Conservation (phyloP, 2,888 invertebrate genomes). For the Apodemia mormo region DNA sequence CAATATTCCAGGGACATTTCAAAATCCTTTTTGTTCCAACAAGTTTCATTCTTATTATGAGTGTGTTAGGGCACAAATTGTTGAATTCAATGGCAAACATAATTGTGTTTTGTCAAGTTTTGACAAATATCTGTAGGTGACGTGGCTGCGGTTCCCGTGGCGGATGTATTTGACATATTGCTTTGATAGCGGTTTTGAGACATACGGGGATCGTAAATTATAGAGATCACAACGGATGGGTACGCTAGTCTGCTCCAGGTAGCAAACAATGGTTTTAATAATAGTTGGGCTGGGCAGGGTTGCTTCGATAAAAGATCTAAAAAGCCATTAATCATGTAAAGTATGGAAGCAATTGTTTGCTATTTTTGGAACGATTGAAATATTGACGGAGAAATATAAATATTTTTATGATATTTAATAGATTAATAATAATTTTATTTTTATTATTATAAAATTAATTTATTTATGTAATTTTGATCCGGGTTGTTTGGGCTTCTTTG, state of each 20-base stretch:
- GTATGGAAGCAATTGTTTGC: background rate
- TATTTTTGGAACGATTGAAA: background rate
- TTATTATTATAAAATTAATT: too few species aligned
- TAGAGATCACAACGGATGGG: conserved; percentile 45
- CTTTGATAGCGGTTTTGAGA: conserved; percentile 66
- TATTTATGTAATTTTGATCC: too few species aligned
- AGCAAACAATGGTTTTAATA: conserved; percentile 11
- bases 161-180: conserved; percentile 77
- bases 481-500: too few species aligned
- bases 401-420: too few species aligned
- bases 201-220: conserved; percentile 65
- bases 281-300: background rate
- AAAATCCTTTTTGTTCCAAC: conserved; percentile 24
- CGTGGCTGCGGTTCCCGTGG: conserved; percentile 64
- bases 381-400: too few species aligned
- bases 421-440: too few species aligned
- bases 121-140: conserved; percentile 81
- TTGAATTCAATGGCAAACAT: conserved; percentile 34
- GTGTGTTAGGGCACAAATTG: conserved; percentile 42
- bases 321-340: conserved; percentile 2
- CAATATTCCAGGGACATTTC: conserved; percentile 54
- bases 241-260: conserved; percentile 15
- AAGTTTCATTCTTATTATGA: conserved; percentile 8
- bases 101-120: conserved; percentile 62
- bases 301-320: conserved; percentile 8